phyloP scores from a whole-genome alignment of 2,113 vertebrate genomes.

The Arvicanthis niloticus region DNA sequence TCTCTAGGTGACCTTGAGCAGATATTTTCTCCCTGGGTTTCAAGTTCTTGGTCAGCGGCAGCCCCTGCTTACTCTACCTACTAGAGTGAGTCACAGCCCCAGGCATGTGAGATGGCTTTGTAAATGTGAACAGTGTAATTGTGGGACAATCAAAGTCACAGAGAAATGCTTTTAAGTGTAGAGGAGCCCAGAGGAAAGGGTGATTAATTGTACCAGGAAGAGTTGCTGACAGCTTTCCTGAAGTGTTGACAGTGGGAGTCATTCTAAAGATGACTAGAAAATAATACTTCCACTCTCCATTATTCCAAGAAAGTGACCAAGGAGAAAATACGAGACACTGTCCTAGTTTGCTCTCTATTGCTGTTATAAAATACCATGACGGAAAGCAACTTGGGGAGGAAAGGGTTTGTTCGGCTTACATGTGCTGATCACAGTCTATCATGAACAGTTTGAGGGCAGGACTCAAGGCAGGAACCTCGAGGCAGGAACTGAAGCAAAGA shows the following conservation, averaged over 20 bases:
- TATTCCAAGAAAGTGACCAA: background rate
- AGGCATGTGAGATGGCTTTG: background rate
- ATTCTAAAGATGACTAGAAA: constrained; percentile 29
- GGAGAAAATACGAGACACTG: background rate
- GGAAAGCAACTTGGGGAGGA: background rate
- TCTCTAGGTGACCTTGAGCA: constrained; percentile 13
- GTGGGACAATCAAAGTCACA: background rate
- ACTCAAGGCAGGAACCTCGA: background rate
- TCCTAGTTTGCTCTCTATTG: background rate
- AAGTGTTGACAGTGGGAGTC: background rate
- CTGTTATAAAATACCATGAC: background rate
- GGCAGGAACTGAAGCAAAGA: background rate
- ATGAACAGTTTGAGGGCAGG: too few species aligned
- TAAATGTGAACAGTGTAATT: background rate
- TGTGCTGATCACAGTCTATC: background rate
- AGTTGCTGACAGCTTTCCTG: background rate
- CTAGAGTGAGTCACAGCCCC: background rate
- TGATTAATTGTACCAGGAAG: constrained; percentile 34
- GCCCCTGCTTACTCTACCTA: background rate
- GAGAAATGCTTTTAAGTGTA: background rate
- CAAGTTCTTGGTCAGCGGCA: background rate
- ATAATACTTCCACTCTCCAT: background rate
- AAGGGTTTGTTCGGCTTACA: too few species aligned
- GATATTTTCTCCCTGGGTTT: constrained; percentile 39
- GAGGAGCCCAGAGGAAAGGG: background rate